A percentile compares a stretch with the other conserved stretches of the same genome.
phyloP scores from a whole-genome alignment of 2,113 vertebrate species.

The Barnardius zonarius region DNA sequence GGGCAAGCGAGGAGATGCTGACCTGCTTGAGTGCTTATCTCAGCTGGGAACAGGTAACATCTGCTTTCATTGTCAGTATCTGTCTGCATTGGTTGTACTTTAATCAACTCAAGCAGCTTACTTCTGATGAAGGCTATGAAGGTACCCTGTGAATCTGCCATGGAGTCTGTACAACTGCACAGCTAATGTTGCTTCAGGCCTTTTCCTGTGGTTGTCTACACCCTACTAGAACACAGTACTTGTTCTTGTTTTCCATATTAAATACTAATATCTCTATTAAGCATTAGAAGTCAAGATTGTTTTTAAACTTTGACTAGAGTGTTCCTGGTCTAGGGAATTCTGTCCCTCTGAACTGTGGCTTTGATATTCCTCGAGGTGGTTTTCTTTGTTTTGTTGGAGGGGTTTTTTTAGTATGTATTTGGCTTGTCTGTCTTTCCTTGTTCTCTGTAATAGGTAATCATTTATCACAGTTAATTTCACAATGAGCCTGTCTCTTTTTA shows the following conservation, averaged over 20 bases:
- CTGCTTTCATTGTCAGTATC: background rate
- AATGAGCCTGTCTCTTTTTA: background rate
- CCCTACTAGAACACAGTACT: background rate
- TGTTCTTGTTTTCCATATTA: background rate
- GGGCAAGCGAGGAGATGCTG: conserved; percentile 75
- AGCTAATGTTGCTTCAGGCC: background rate
- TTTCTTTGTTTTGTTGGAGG: background rate
- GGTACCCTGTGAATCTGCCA: background rate
- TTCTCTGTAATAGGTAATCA: background rate
- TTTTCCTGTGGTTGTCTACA: background rate
- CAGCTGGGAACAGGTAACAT: conserved; percentile 87
- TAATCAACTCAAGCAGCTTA: background rate
- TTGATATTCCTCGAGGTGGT: background rate
- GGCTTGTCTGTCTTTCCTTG: background rate
- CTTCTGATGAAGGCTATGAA: background rate
- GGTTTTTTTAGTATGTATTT: background rate
- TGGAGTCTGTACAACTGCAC: background rate
- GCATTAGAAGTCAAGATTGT: background rate
- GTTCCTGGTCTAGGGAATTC: background rate
- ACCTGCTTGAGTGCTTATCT: conserved; percentile 80
- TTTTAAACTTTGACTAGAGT: background rate
- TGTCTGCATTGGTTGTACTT: background rate
- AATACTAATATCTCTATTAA: background rate
- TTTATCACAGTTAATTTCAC: background rate
- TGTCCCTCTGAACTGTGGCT: background rate